Conservation (phyloP, 2,888 invertebrate species). For the Agrenia bidenticulata region DNA sequence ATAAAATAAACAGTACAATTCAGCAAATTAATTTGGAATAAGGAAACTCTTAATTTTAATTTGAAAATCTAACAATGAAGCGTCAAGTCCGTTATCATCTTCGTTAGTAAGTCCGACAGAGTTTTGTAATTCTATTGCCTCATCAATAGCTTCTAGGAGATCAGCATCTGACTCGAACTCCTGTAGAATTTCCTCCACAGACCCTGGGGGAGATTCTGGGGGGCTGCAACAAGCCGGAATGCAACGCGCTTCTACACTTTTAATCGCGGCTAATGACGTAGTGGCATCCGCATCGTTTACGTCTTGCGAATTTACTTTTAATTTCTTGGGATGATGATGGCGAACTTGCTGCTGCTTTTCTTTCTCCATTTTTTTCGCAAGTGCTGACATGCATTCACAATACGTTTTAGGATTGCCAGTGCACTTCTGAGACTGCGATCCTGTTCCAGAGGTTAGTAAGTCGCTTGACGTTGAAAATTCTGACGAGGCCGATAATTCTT, state of each 20-base stretch:
- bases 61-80: background rate
- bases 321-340: no score
- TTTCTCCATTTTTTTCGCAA: constrained; percentile 1
- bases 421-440: background rate
- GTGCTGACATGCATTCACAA: constrained; percentile 13
- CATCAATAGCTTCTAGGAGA: constrained; percentile 19
- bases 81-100: constrained; percentile 16
- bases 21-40: no score
- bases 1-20: no score
- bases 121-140: constrained; percentile 2
- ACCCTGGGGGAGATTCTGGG: background rate
- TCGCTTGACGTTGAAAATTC: no score
- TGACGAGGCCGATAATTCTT: background rate
- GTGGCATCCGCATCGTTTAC: no score
- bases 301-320: no score
- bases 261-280: no score
- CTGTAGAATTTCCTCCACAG: constrained; percentile 9
- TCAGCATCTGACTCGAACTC: constrained; percentile 22
- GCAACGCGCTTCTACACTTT: constrained; percentile 1
- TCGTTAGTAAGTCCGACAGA: background rate
- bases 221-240: constrained; percentile 24
- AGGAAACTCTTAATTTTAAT: no score
- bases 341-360: no score
- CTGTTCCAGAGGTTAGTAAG: background rate
- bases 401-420: background rate